Base-by-base conservation (phyloP, 2,113 vertebrate genomes). In the Stegastes partitus region DNA sequence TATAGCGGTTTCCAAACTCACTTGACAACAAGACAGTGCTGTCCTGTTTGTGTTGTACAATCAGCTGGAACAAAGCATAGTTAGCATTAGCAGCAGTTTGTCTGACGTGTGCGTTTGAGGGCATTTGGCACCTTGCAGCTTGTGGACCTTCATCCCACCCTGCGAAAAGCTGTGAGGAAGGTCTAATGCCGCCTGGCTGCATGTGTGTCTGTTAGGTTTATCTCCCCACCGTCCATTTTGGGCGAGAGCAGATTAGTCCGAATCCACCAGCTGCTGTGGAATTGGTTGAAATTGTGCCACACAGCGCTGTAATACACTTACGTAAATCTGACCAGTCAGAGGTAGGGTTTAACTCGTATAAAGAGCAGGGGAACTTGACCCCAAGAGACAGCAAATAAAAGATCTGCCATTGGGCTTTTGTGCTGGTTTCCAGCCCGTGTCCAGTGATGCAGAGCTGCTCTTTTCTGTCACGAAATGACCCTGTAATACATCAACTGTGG, bases 241-340 rank as follows among this genome's bases (percentile, higher is more conserved):
- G 83, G 67, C 42, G 49, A 84, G 78, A 79, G 79, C 66, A 89
- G 90, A 92, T 94, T 93, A 91, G 74, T 87, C 77, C 50, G 85
- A 84, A 82, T 86, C 86, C 85, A 86, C 91, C 93, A 93, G 92
- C 91, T 94, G 92, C 87, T 93, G 84, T 83, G 77, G 87, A 92
- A 89, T 85, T 91, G 80, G 81, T 81, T 86, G 86, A 91, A 86
- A 89, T 81, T 62, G 84, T 92, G 90, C 86, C 87, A 90, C 83
- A 70, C 67, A 77, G 80, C 23, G 50, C 68, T 68, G 76, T 90
- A 88, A 93, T 87, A 61, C 84, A 77, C 81, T 92, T 92, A 91
- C 77, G 37, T 92, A 92, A 94, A 88, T 56, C 21, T 31, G 67
- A 81, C 82, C 64, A 81, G 82, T 76, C 11, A 51, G 49, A 75